Percentiles rank a stretch among this genome's conserved stretches.
These are phyloP conservation scores for Vespertilio murinus DNA, from an alignment of 2,797 vertebrate species.

Conservation along the genomic window DNA sequence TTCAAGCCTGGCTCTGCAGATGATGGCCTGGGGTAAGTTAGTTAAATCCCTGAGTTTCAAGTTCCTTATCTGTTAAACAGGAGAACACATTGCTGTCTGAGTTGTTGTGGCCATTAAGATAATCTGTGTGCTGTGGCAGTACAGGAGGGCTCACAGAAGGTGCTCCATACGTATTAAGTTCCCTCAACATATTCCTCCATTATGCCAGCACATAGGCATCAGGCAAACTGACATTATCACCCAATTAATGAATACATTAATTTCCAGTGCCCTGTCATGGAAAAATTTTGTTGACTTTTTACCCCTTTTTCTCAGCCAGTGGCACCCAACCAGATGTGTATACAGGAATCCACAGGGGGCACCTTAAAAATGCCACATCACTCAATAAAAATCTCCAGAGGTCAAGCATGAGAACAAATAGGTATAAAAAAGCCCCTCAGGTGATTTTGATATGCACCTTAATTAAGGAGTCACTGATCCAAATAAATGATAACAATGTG, in stretches of 20 bases:
- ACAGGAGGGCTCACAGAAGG: neutral
- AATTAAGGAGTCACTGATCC: conserved; percentile 1
- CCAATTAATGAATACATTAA: conserved; percentile 25
- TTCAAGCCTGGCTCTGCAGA: neutral
- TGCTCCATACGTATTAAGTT: neutral
- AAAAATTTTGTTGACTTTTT: conserved; percentile 29
- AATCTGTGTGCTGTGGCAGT: neutral
- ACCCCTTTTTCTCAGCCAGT: neutral
- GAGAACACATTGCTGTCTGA: neutral
- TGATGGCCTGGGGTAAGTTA: neutral
- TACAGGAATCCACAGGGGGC: neutral
- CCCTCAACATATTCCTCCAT: neutral
- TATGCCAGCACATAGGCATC: neutral
- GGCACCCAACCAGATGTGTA: neutral
- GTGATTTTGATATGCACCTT: neutral
- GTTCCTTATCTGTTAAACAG: neutral
- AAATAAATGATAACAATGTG: conserved; percentile 14
- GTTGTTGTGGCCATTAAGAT: neutral
- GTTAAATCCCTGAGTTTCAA: neutral
- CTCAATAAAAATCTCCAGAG: neutral
- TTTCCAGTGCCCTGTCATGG: neutral
- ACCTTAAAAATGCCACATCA: neutral
- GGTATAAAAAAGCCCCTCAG: neutral
- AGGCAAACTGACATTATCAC: neutral
- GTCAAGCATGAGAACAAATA: neutral